phyloP scores from a whole-genome alignment of 2,113 vertebrate species.

The Taurulus bubalis region DNA sequence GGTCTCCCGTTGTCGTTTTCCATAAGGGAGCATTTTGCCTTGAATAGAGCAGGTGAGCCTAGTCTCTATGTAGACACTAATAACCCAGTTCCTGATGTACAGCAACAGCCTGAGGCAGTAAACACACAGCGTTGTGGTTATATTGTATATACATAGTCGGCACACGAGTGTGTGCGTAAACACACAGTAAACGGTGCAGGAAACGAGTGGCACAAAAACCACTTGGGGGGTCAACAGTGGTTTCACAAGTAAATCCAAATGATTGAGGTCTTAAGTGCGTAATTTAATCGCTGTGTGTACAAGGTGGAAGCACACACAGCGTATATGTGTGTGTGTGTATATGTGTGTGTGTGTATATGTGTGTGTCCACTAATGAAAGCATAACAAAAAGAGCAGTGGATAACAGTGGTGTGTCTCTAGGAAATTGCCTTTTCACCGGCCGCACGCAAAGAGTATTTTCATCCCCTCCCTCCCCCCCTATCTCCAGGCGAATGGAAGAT shows the following conservation, averaged over 20 bases:
- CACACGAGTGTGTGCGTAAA: background rate
- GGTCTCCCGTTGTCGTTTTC: conserved; percentile 15
- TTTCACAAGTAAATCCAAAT: conserved; percentile 3
- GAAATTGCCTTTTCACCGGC: conserved; percentile 74
- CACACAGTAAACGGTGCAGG: background rate
- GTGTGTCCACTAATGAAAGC: conserved; percentile 45
- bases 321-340: conserved; percentile 26
- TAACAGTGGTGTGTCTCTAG: conserved; percentile 33
- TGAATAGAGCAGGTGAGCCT: conserved; percentile 46
- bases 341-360: conserved; percentile 29
- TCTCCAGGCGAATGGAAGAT: conserved; percentile 54
- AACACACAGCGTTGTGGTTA: conserved; percentile 13
- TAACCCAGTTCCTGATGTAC: conserved; percentile 56
- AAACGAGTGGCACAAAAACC: background rate
- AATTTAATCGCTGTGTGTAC: conserved; percentile 33
- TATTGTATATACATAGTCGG: background rate
- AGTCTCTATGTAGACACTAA: conserved; percentile 45
- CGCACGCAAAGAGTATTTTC: conserved; percentile 56
- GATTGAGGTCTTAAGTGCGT: conserved; percentile 15
- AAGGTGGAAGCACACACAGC: conserved; percentile 12
- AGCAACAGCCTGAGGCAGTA: conserved; percentile 41
- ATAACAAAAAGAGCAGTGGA: conserved; percentile 55
- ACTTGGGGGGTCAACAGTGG: background rate
- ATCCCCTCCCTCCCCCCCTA: conserved; percentile 40
- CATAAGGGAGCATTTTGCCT: conserved; percentile 34